Conservation (phyloP, 2,113 vertebrate genomes). For the Xenopus borealis region DNA sequence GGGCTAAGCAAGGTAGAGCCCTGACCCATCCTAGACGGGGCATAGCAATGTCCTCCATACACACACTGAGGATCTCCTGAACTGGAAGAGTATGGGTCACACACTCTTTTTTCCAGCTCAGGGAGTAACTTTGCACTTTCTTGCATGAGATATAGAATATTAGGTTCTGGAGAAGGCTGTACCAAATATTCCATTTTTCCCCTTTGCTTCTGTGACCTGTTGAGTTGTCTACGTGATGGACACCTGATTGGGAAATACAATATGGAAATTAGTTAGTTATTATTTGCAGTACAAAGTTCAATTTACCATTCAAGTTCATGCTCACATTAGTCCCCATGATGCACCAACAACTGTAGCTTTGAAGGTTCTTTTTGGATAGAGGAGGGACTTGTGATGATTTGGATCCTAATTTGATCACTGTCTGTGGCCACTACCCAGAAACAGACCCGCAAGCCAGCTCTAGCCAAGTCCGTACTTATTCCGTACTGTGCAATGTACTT, state of each 20-base stretch:
- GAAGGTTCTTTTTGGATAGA: too few species aligned
- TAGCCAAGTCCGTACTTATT: too few species aligned
- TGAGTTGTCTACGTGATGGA: neutral
- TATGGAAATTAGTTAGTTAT: neutral
- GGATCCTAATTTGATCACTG: too few species aligned
- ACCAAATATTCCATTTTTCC: constrained; percentile 6
- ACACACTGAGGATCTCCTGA: constrained; percentile 1
- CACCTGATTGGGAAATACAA: neutral
- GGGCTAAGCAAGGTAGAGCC: neutral
- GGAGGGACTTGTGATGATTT: too few species aligned
- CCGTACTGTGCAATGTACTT: too few species aligned
- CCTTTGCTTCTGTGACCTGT: neutral
- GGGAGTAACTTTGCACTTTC: constrained; percentile 59
- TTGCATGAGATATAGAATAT: constrained; percentile 66
- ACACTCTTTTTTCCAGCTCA: neutral
- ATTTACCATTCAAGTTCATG: too few species aligned
- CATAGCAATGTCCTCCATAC: neutral
- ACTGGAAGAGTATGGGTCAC: neutral
- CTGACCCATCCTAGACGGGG: neutral
- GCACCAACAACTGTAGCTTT: too few species aligned
- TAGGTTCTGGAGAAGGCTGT: constrained; percentile 39
- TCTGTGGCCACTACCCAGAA: too few species aligned
- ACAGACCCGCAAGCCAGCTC: too few species aligned
- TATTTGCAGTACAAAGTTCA: too few species aligned
- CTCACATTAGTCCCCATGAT: too few species aligned